These are phyloP conservation scores for Coleophora flavipennella DNA, from an alignment of 2,888 invertebrate species.

Conservation along the genomic window DNA sequence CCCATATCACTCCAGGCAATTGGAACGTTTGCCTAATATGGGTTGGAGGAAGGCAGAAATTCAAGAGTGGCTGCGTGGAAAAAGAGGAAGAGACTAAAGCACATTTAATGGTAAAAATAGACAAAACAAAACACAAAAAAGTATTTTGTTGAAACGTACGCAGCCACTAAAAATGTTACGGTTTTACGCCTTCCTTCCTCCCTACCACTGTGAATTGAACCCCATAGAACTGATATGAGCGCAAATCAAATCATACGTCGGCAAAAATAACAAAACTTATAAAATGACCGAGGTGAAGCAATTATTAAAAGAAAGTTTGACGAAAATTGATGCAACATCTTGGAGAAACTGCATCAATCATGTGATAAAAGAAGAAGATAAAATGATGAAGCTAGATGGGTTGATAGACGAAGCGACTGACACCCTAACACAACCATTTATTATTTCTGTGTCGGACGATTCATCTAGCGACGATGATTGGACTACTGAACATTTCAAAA, in stretches of 20 bases:
- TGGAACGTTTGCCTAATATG: slow-evolving; percentile 9
- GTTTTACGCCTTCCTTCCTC: too few species aligned
- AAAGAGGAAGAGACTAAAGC: too few species aligned
- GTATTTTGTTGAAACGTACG: too few species aligned
- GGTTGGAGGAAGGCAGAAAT: slow-evolving; percentile 10
- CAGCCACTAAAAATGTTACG: too few species aligned
- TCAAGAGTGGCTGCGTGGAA: slow-evolving; percentile 4
- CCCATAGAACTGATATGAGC: slow-evolving; percentile 13
- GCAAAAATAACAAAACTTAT: slow-evolving; percentile 2
- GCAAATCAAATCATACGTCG: slow-evolving; percentile 4
- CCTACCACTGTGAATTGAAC: slow-evolving; percentile 11
- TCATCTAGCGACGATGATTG: too few species aligned
- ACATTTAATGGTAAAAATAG: too few species aligned
- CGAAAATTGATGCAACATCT: background rate
- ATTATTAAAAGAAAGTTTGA: background rate
- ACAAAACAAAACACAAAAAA: background rate
- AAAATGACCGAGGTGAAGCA: slow-evolving; percentile 1
- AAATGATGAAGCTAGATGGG: background rate
- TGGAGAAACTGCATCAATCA: background rate
- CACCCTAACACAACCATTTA: background rate
- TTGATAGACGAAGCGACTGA: background rate
- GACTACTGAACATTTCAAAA: too few species aligned
- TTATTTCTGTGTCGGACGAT: background rate
- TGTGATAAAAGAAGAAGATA: background rate
- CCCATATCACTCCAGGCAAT: slow-evolving; percentile 10